Evolutionary conservation across 2,888 invertebrate species (phyloP), one percentile per base, ranked within the genome.

Genomic region (Pomacea canaliculata): DNA sequence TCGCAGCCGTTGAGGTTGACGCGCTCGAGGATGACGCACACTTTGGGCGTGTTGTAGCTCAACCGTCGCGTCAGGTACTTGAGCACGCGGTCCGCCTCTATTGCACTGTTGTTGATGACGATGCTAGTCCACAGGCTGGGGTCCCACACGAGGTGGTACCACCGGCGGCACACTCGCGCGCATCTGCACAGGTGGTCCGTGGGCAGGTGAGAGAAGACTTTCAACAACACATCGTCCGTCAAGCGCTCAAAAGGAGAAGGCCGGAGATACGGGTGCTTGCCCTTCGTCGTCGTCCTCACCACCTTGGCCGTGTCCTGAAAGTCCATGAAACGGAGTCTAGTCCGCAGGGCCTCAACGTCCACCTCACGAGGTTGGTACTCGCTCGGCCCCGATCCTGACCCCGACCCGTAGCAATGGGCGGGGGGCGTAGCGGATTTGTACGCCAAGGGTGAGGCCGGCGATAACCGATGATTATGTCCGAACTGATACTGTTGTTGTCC

Each of bases 101-200:
- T 89, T 73, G 91, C 89, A 82, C 93, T 93, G 71, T 94, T 94
- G 76, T 93, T 92, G 69, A 95, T 90, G 51, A 92, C 92, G 71
- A 95, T 93, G 67, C 93, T 92, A 82, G 94, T 93, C 96, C 96
- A 96, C 46, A 96, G 91, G 13, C 93, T 91, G 0, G 95, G 95
- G 62, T 94, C 94, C 96, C 96, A 96, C 63, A 94, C 94, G 56
- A 95, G 92, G 81, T 93, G 92, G 91, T 95, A 95, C 91, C 95
- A 95, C 71, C 95, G 92, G 46, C 94, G 92, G 87, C 95, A 95
- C 9, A 95, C 95, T 75, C 94, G 72, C 60, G 80, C 76, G 90
- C 94, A 94, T 23, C 86, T 83, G 88, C 95, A 94, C 84, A 95
- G 91, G 84, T 95, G 94, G 84, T 94, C 93, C 82, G 94, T 94